Evolutionary conservation across 2,888 invertebrate genomes (phyloP).

Genomic region (Dinocampus coccinellae): DNA sequence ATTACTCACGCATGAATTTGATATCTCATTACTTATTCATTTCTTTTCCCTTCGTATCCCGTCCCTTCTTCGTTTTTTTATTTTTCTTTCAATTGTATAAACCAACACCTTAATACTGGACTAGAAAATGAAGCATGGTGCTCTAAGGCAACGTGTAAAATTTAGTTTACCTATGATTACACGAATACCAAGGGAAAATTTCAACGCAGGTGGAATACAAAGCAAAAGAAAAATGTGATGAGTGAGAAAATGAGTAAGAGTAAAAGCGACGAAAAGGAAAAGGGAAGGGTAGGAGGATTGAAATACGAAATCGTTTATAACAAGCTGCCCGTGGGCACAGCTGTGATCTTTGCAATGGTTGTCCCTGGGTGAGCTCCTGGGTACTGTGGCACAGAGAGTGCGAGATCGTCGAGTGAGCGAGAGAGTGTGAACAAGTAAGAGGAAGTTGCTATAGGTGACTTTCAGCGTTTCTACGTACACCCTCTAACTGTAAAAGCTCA

Average conservation of each 20-base stretch:
- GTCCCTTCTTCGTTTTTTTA: background rate
- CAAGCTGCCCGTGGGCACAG: slow-evolving; percentile 61
- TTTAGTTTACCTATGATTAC: slow-evolving; percentile 10
- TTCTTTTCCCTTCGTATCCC: background rate
- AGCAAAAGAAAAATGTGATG: too few species aligned
- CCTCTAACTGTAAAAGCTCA: background rate
- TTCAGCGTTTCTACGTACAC: slow-evolving; percentile 39
- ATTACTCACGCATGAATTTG: too few species aligned
- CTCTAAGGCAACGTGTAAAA: background rate
- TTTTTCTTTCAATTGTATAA: background rate
- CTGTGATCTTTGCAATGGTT: slow-evolving; percentile 65
- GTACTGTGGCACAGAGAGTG: slow-evolving; percentile 42
- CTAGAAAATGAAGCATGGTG: background rate
- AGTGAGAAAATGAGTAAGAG: too few species aligned
- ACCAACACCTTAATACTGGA: background rate
- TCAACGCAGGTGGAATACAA: slow-evolving; percentile 41
- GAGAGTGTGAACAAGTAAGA: slow-evolving; percentile 53
- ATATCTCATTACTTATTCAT: too few species aligned
- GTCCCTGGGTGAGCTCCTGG: slow-evolving; percentile 52
- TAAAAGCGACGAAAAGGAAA: too few species aligned
- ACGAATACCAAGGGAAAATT: slow-evolving; percentile 36
- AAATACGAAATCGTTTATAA: slow-evolving; percentile 60
- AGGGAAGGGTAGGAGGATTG: slow-evolving; percentile 38
- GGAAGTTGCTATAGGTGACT: slow-evolving; percentile 38
- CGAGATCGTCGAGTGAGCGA: slow-evolving; percentile 48